These are phyloP conservation scores for Ophioninae sp. DNA, from an alignment of 2,888 invertebrate genomes.

Conservation along the genomic window DNA sequence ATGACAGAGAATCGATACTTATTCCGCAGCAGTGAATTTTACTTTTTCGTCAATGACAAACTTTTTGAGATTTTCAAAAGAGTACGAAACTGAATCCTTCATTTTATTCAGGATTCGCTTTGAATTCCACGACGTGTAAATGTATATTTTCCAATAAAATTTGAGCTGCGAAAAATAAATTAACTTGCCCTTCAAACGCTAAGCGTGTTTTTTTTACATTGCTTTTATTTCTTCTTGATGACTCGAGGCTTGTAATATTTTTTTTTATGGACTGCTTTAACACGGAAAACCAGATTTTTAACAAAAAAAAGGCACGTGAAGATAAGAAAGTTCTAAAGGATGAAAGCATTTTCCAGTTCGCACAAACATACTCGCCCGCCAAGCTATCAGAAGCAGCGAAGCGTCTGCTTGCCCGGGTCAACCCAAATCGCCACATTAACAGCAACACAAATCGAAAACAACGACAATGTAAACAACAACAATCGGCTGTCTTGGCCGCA, in stretches of 20 bases:
- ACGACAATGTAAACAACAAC: conserved; percentile 82
- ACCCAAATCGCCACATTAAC: conserved; percentile 77
- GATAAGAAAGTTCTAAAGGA: conserved; percentile 68
- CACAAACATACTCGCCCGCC: conserved; percentile 79
- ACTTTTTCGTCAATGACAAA: not conserved
- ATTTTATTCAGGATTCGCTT: too few species aligned
- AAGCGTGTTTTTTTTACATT: not conserved
- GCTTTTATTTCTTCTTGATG: not conserved
- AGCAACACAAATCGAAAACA: conserved; percentile 81
- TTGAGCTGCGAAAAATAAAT: not conserved
- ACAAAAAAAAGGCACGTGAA: not conserved
- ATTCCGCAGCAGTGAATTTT: not conserved
- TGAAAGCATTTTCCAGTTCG: conserved; percentile 80
- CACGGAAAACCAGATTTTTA: not conserved
- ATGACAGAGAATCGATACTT: not conserved
- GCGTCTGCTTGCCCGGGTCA: conserved; percentile 76
- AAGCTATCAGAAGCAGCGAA: conserved; percentile 80
- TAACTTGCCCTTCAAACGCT: not conserved
- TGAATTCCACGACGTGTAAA: not conserved
- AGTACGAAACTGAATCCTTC: too few species aligned
- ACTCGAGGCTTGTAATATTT: not conserved
- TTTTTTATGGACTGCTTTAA: not conserved
- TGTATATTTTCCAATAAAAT: not conserved
- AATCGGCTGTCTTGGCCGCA: conserved; percentile 84
- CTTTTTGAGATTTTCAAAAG: not conserved